Base-by-base conservation (phyloP, 2,113 vertebrate genomes). In the Oreochromis aureus region DNA sequence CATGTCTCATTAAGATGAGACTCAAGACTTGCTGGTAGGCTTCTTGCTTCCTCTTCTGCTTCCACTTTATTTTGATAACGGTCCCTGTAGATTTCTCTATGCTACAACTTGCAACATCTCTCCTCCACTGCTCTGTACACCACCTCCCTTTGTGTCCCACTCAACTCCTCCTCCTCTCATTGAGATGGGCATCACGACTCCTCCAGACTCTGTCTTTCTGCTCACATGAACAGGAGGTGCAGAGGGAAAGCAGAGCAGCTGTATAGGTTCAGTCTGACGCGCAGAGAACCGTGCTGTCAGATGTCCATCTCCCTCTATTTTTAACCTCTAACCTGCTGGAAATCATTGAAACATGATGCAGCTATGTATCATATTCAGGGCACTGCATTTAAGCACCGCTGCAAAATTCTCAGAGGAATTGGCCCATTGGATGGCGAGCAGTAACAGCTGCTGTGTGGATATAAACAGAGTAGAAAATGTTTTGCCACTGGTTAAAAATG, bases 171-270 rank as follows among this genome's bases (percentile, higher is more conserved):
- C 39, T 66, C 12, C 16, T 30, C 84, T 94, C 95, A 96, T 96
- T 96, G 92, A 96, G 91, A 96, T 96, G 95, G 91, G 93, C 91
- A 92, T 96, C 96, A 96, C 94, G 95, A 95, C 93, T 95, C 90
- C 89, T 79, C 86, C 89, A 95, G 95, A 91, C 93, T 94, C n/a
- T n/a, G n/a, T n/a, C 16, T 34, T 93, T 94, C 92, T 92, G 91
- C 88, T 94, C 59, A 3, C 91, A 91, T 95, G 95, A 95, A 87
- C 94, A 95, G 91, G 91, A 86, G 90, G 90, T 89, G 91, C 88
- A 78, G 81, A 87, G 54, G 48, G 78, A 91, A 85, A 90, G 92
- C 83, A 79, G 81, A 89, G 89, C 86, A 82, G 89, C 85, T 13
- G 11, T 69, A 71, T 41, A 39, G 53, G 24, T 59, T 83, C 79